These are phyloP conservation scores for Tauraco erythrolophus DNA, from an alignment of 2,113 vertebrate genomes.

Conservation along the genomic window DNA sequence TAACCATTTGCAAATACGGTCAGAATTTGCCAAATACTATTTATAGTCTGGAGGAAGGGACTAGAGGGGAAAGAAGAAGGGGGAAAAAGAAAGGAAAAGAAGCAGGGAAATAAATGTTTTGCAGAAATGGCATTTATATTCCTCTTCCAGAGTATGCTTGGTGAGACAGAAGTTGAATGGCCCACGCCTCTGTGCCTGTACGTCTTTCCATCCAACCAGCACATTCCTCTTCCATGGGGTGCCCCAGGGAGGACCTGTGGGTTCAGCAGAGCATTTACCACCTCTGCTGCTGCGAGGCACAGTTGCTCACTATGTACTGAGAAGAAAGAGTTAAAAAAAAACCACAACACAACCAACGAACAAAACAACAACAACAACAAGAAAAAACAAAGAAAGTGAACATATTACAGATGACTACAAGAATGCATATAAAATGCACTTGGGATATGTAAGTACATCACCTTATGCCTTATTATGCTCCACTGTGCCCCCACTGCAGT, in stretches of 20 bases:
- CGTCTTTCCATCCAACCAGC: not conserved
- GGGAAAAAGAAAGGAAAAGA: not conserved
- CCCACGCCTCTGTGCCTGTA: fast-evolving
- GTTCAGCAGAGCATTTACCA: not conserved
- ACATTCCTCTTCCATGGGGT: not conserved
- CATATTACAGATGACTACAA: not conserved
- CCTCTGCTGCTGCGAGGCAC: not conserved
- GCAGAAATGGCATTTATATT: not conserved
- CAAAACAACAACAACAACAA: too few species aligned
- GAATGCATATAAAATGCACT: not conserved
- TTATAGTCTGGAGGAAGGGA: not conserved
- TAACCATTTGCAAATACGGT: not conserved
- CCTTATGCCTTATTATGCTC: not conserved
- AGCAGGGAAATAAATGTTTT: not conserved
- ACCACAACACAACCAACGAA: too few species aligned
- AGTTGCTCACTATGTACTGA: not conserved
- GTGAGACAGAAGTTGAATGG: not conserved
- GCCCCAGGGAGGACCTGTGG: fast-evolving
- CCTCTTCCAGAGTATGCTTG: not conserved
- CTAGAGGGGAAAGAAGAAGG: too few species aligned
- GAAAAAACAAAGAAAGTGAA: not conserved
- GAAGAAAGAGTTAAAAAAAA: not conserved
- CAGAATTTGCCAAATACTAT: not conserved
- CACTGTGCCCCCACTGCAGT: not conserved
- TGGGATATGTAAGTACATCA: not conserved